phyloP scores from a whole-genome alignment of 2,113 vertebrate genomes.

The Lepisosteus osseus region DNA sequence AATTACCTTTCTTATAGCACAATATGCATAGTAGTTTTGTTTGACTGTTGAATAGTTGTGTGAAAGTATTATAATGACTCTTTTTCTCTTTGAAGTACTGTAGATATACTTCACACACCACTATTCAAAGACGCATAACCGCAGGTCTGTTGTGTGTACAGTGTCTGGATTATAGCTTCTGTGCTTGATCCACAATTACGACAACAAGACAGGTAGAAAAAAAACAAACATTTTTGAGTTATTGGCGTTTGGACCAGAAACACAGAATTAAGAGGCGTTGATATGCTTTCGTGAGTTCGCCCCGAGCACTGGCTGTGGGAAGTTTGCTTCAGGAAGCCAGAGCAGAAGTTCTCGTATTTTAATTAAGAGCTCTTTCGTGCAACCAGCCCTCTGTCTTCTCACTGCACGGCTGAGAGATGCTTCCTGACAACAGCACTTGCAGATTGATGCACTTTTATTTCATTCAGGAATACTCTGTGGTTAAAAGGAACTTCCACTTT shows the following conservation, averaged over 20 bases:
- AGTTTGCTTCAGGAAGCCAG: slow-evolving; percentile 36
- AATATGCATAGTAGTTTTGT: too few species aligned
- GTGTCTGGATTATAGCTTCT: too few species aligned
- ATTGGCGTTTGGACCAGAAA: background rate
- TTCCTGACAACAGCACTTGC: slow-evolving; percentile 52
- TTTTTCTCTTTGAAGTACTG: background rate
- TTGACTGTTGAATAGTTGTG: too few species aligned
- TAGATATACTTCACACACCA: background rate
- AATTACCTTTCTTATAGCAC: too few species aligned
- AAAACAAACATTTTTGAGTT: background rate
- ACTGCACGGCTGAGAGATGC: slow-evolving; percentile 44
- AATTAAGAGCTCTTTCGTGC: slow-evolving; percentile 39
- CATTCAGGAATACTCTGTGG: slow-evolving; percentile 24
- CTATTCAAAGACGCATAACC: too few species aligned
- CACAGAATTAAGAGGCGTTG: background rate
- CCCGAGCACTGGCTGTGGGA: slow-evolving; percentile 52
- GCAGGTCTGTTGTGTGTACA: too few species aligned
- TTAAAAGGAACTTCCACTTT: slow-evolving; percentile 26
- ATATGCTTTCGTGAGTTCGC: slow-evolving; percentile 43
- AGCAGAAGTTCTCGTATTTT: slow-evolving; percentile 34
- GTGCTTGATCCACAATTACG: too few species aligned
- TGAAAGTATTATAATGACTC: background rate
- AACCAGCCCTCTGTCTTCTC: slow-evolving; percentile 39
- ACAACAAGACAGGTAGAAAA: background rate
- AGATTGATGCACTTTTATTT: slow-evolving; percentile 47